Evolutionary conservation across 2,113 vertebrate species (phyloP).

Genomic region (Promerops cafer): DNA sequence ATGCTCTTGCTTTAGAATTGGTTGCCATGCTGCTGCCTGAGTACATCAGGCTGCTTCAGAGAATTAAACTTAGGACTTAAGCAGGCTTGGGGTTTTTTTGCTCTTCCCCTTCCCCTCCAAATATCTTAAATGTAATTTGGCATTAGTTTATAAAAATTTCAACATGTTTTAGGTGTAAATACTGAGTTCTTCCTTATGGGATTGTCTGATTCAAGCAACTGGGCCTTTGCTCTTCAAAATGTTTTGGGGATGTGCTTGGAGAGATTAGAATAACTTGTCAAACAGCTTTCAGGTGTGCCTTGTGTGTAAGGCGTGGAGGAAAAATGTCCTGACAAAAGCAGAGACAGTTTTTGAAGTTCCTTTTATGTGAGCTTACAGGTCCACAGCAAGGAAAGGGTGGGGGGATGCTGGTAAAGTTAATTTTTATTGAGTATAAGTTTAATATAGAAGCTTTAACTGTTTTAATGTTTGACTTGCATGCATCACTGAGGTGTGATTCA

Average conservation of each 20-base stretch:
- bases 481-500: not conserved
- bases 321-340: constrained; percentile 36
- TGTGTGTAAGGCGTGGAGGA: constrained; percentile 21
- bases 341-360: constrained; percentile 38
- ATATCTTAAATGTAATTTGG: not conserved
- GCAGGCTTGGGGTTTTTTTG: not conserved
- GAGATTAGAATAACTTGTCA: constrained; percentile 55
- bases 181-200: not conserved
- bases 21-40: not conserved
- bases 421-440: not conserved
- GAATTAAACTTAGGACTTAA: not conserved
- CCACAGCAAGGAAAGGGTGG: not conserved
- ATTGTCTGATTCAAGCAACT: not conserved
- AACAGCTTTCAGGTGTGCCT: constrained; percentile 40
- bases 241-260: not conserved
- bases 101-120: not conserved
- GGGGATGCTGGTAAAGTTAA: not conserved
- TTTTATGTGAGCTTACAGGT: constrained; percentile 23
- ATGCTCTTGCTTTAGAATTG: not conserved
- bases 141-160: not conserved
- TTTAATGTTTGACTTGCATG: not conserved
- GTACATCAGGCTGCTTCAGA: not conserved
- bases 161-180: not conserved
- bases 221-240: not conserved
- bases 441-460: not conserved